Conservation (phyloP, 1,140 invertebrate species). For the Zaprionus capensis region DNA sequence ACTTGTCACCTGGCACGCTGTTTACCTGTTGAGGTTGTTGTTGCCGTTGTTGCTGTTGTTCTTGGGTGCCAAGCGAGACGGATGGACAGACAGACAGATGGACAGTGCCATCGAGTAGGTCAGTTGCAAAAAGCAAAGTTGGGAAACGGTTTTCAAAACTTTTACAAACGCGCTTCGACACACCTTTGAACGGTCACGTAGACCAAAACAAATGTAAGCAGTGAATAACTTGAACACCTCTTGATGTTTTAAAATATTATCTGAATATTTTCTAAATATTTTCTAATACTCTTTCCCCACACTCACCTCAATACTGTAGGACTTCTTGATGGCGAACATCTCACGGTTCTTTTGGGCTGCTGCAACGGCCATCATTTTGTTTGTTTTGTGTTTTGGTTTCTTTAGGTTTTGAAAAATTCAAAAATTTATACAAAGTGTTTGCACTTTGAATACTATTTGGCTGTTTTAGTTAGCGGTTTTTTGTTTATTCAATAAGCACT, state of each 20-base stretch:
- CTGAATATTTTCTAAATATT: slow-evolving; percentile 5
- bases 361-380: slow-evolving; percentile 91
- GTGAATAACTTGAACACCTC: not conserved
- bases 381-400: slow-evolving; percentile 57
- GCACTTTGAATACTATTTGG: slow-evolving; percentile 77
- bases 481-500: slow-evolving; percentile 76
- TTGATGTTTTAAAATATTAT: not conserved
- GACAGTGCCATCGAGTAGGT: slow-evolving; percentile 3
- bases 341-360: slow-evolving; percentile 95
- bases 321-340: slow-evolving; percentile 97
- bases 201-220: slow-evolving; percentile 39
- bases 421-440: slow-evolving; percentile 75
- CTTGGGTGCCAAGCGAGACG: slow-evolving; percentile 48
- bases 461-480: not conserved
- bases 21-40: slow-evolving; percentile 15
- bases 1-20: slow-evolving; percentile 41
- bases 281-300: not conserved
- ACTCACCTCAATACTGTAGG: slow-evolving; percentile 98
- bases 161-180: slow-evolving; percentile 30
- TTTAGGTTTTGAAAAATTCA: slow-evolving; percentile 52
- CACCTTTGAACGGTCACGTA: slow-evolving; percentile 73
- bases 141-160: slow-evolving; percentile 23
- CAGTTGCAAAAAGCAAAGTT: slow-evolving; percentile 32
- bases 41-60: slow-evolving; percentile 42
- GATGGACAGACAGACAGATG: slow-evolving; percentile 28